Conservation (phyloP, 2,797 vertebrate genomes). For the Poecile montanus region DNA sequence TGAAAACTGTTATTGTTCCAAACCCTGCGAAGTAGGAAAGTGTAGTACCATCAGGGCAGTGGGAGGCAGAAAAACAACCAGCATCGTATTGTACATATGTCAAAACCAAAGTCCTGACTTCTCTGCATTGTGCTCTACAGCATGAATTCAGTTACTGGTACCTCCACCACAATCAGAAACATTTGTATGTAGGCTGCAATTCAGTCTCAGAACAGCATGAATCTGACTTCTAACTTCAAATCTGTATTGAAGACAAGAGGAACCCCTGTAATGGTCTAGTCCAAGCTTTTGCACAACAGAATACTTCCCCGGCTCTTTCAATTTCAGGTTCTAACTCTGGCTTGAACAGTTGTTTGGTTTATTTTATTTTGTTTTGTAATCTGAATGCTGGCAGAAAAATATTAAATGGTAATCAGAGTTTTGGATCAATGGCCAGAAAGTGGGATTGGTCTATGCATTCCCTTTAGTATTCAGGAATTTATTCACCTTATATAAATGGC, state of each 20-base stretch:
- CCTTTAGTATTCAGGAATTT: neutral
- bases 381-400: neutral
- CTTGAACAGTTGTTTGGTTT: neutral
- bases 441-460: neutral
- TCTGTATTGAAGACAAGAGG: neutral
- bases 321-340: neutral
- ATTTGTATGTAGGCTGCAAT: neutral
- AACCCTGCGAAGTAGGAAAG: neutral
- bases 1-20: neutral
- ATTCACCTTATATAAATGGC: neutral
- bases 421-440: neutral
- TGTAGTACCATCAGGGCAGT: neutral
- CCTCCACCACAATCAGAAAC: neutral
- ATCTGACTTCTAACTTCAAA: neutral
- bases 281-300: neutral
- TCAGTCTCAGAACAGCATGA: neutral
- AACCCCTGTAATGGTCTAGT: neutral
- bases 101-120: neutral
- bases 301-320: neutral
- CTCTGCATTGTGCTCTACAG: neutral
- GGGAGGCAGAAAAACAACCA: accelerated
- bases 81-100: neutral
- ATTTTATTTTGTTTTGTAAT: neutral
- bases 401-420: neutral
- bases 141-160: neutral